Conservation (phyloP, 2,113 vertebrate species). For the Calidris pugnax region DNA sequence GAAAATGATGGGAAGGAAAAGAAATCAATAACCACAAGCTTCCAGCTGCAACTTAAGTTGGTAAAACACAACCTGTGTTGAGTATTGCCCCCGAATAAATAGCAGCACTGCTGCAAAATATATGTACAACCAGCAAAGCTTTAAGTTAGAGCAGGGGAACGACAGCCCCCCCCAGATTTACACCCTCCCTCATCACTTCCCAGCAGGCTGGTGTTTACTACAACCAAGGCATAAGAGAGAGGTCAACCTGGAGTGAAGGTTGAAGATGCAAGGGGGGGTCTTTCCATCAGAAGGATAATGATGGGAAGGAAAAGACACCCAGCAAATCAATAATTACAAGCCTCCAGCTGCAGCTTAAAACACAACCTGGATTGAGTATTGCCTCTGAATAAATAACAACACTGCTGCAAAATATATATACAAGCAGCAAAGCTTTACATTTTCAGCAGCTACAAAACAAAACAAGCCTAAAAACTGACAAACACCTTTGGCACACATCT, state of each 20-base stretch:
- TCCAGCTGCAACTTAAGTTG: too few relatives aligned
- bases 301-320: background rate
- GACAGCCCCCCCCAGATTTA: background rate
- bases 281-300: background rate
- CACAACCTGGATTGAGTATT: fast-evolving
- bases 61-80: too few relatives aligned
- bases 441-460: background rate
- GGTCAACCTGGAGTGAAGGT: fast-evolving
- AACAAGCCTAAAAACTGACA: background rate
- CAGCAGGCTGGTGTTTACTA: fast-evolving
- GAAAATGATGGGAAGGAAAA: too few relatives aligned
- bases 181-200: background rate
- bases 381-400: background rate
- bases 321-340: background rate
- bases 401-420: background rate
- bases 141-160: fast-evolving
- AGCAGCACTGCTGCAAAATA: background rate
- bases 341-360: background rate
- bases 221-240: fast-evolving
- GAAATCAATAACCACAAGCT: too few relatives aligned
- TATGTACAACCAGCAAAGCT: fast-evolving
- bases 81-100: background rate
- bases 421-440: too few relatives aligned
- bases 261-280: background rate
- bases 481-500: fast-evolving